phyloP scores from a whole-genome alignment of 2,797 vertebrate genomes.

The Coreius guichenoti region DNA sequence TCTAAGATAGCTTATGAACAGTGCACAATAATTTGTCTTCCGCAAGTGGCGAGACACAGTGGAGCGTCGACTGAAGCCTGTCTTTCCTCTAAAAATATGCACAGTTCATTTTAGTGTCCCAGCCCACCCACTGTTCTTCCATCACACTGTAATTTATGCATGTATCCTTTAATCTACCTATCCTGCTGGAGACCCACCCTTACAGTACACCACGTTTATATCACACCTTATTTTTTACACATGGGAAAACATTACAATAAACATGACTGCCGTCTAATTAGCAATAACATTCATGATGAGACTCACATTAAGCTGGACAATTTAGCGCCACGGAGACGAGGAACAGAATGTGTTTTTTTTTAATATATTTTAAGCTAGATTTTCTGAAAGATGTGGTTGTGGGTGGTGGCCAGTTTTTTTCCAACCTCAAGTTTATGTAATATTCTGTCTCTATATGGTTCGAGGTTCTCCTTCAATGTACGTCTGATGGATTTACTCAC shows the following conservation, averaged over 20 bases:
- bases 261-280: background rate
- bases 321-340: background rate
- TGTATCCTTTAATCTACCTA: slow-evolving; percentile 60
- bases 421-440: background rate
- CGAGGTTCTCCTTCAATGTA: background rate
- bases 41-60: slow-evolving; percentile 6
- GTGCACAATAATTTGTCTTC: slow-evolving; percentile 29
- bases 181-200: slow-evolving; percentile 41
- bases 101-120: slow-evolving; percentile 36
- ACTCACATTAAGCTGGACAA: background rate
- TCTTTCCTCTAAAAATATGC: slow-evolving; percentile 50
- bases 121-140: slow-evolving; percentile 59
- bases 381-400: background rate
- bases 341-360: background rate
- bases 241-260: slow-evolving; percentile 18
- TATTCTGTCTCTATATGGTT: background rate
- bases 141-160: slow-evolving; percentile 56
- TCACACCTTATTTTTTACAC: slow-evolving; percentile 42
- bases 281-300: slow-evolving; percentile 10
- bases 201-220: slow-evolving; percentile 13
- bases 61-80: slow-evolving; percentile 22
- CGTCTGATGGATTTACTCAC: background rate
- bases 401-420: background rate
- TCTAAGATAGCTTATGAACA: slow-evolving; percentile 28
- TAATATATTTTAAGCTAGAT: background rate